Conservation (phyloP, 2,113 vertebrate genomes). For the Balaeniceps rex region DNA sequence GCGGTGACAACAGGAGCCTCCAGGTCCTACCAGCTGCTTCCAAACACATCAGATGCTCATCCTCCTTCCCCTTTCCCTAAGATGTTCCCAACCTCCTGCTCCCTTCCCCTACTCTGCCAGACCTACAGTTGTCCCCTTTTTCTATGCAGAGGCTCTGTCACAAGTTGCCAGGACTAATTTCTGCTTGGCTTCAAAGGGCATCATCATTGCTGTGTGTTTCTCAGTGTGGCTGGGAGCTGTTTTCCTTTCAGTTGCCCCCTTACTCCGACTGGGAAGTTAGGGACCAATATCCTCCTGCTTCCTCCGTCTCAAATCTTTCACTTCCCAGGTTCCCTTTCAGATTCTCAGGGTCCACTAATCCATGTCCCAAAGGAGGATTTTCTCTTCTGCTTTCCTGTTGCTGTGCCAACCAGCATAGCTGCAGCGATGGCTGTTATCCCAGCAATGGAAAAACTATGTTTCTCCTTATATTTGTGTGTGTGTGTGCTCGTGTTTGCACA, state of each 20-base stretch:
- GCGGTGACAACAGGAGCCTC: background rate
- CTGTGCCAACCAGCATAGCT: slow-evolving; percentile 5
- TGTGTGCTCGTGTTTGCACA: background rate
- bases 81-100: background rate
- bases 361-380: background rate
- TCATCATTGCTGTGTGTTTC: background rate
- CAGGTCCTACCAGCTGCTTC: background rate
- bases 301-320: background rate
- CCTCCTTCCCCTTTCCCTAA: background rate
- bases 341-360: background rate
- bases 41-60: background rate
- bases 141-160: background rate
- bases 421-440: background rate
- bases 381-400: background rate
- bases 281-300: background rate
- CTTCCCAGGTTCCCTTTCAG: background rate
- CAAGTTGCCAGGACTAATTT: background rate
- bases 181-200: background rate
- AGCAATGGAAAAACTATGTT: background rate
- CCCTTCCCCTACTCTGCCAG: background rate
- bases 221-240: background rate
- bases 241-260: background rate
- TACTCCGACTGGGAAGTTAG: background rate
- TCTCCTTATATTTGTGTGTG: background rate
- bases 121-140: background rate